A percentile compares a stretch with the other conserved stretches of the same genome.
phyloP scores from a whole-genome alignment of 2,888 invertebrate species.

The Willowsia nigromaculata region DNA sequence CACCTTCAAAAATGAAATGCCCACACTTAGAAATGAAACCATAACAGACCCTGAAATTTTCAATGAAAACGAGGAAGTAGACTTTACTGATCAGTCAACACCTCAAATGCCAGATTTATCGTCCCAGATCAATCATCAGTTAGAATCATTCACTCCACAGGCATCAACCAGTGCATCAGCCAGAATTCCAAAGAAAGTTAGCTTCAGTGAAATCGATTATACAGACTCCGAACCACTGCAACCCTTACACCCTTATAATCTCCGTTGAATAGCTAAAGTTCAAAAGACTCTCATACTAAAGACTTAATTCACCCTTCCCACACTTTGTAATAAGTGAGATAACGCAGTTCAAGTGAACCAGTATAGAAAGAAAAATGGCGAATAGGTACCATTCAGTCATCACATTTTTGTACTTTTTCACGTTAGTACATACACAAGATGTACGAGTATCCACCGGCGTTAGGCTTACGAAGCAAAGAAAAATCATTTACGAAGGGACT shows the following conservation, averaged over 20 bases:
- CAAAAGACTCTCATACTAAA: not conserved
- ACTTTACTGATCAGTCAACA: not conserved
- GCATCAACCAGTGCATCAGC: not conserved
- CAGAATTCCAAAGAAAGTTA: not conserved
- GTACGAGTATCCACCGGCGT: too few relatives aligned
- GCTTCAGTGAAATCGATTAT: not conserved
- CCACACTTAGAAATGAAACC: not conserved
- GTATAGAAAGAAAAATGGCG: not conserved
- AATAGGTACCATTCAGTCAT: not conserved
- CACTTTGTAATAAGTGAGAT: too few relatives aligned
- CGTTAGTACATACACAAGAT: too few relatives aligned
- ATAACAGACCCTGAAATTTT: too few relatives aligned
- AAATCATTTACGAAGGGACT: too few relatives aligned
- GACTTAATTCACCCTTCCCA: not conserved
- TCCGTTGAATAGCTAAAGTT: not conserved
- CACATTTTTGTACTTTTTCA: not conserved
- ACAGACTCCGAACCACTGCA: not conserved
- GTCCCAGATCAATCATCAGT: not conserved
- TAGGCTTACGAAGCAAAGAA: too few relatives aligned
- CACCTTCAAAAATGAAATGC: too few relatives aligned
- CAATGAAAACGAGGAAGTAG: not conserved
- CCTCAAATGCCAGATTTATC: not conserved
- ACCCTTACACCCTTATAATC: not conserved
- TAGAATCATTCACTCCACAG: not conserved
- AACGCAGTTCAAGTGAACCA: too few relatives aligned